Conservation (phyloP, 2,113 vertebrate genomes). For the Ophthalmolycus amberensis region DNA sequence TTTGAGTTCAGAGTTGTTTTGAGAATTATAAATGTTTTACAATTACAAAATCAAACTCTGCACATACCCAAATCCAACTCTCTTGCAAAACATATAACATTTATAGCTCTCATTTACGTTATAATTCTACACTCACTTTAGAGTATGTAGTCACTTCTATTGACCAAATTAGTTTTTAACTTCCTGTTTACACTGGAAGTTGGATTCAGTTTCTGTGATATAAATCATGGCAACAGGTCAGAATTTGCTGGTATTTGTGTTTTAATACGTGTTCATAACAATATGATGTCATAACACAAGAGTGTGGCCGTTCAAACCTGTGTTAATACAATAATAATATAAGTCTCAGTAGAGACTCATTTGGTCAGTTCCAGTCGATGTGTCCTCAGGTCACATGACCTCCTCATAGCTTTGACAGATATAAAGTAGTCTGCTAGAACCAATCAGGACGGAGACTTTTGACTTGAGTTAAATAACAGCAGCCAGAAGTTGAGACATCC, state of each 20-base stretch:
- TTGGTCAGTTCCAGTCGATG: background rate
- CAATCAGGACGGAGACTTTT: background rate
- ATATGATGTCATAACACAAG: background rate
- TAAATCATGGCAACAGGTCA: background rate
- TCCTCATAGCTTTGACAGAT: background rate
- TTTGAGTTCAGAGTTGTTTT: background rate
- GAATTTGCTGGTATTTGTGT: background rate
- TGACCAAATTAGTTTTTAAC: background rate
- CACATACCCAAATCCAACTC: background rate
- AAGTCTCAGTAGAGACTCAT: background rate
- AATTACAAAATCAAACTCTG: too few species aligned
- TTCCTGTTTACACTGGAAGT: background rate
- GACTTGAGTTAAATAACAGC: background rate
- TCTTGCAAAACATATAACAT: background rate
- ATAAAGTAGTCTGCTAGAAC: background rate
- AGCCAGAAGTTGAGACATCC: background rate
- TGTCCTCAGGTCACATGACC: background rate
- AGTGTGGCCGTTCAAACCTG: background rate
- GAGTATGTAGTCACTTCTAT: too few species aligned
- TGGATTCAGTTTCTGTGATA: background rate
- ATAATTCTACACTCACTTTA: too few species aligned
- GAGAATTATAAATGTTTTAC: constrained; percentile 1
- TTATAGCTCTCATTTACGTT: background rate
- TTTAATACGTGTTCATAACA: background rate
- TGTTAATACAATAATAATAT: background rate